These are phyloP conservation scores for Synergus japonicus DNA, from an alignment of 2,888 invertebrate genomes.

Conservation along the genomic window DNA sequence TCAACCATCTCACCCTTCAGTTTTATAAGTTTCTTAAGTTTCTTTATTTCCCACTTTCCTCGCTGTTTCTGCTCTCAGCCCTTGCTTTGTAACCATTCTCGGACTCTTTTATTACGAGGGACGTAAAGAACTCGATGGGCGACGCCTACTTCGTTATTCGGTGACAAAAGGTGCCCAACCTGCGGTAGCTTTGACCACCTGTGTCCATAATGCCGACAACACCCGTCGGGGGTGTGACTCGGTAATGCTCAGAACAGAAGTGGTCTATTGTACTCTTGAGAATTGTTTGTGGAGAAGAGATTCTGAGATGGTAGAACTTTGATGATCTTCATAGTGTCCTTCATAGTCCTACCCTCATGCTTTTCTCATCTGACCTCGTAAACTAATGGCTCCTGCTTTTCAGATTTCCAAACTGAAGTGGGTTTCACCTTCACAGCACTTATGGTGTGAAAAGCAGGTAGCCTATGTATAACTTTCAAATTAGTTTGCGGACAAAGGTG, in stretches of 20 bases:
- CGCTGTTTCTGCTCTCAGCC: conserved; percentile 45
- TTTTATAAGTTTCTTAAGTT: conserved; percentile 40
- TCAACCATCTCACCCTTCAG: conserved; percentile 35
- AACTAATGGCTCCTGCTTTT: conserved; percentile 46
- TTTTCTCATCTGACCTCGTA: conserved; percentile 50
- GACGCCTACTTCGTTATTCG: conserved; percentile 64
- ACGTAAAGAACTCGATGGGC: conserved; percentile 49
- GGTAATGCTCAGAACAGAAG: conserved; percentile 59
- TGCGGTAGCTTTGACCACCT: conserved; percentile 55
- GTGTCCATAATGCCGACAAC: conserved; percentile 49
- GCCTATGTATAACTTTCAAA: conserved; percentile 33
- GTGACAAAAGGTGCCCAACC: conserved; percentile 62
- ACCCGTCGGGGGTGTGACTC: conserved; percentile 56
- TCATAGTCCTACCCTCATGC: conserved; percentile 38
- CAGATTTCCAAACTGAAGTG: background rate
- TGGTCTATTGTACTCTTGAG: conserved; percentile 55
- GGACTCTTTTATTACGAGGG: conserved; percentile 54
- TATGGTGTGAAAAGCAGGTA: conserved; percentile 23
- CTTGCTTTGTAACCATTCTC: conserved; percentile 48
- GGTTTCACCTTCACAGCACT: conserved; percentile 17
- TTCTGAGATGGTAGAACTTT: conserved; percentile 6
- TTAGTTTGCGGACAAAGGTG: conserved; percentile 22
- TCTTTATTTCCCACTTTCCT: conserved; percentile 50
- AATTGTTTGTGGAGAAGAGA: conserved; percentile 51
- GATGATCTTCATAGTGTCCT: conserved; percentile 47